These are phyloP conservation scores for Salmo trutta DNA, from an alignment of 2,797 vertebrate genomes.

Conservation along the genomic window DNA sequence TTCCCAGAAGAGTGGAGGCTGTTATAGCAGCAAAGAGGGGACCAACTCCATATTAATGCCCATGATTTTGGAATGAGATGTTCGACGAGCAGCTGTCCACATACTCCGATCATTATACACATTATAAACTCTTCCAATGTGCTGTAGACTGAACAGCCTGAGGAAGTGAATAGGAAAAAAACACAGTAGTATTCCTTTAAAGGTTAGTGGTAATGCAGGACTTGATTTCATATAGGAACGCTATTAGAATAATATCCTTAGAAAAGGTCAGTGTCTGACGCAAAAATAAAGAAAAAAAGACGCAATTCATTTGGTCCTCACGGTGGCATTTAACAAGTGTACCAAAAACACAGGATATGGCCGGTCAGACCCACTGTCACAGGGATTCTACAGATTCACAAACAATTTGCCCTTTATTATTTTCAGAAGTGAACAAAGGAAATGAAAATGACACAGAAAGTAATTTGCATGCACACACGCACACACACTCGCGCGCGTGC, in stretches of 20 bases:
- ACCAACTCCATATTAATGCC: no score
- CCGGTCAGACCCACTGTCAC: background rate
- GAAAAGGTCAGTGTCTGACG: background rate
- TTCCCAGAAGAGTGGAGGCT: no score
- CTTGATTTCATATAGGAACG: background rate
- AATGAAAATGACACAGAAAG: background rate
- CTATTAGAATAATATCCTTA: background rate
- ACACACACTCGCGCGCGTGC: background rate
- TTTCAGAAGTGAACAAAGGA: background rate
- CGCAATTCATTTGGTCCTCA: background rate
- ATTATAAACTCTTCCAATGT: background rate
- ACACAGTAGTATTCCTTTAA: background rate
- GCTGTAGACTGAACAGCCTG: background rate
- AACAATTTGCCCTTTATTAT: background rate
- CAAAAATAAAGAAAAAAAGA: background rate
- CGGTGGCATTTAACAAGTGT: background rate
- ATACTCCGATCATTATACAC: background rate
- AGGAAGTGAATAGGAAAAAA: background rate
- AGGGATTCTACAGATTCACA: background rate
- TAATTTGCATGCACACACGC: background rate
- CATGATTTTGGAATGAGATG: no score
- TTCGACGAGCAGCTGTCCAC: background rate
- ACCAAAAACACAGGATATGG: background rate
- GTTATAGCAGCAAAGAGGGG: no score
- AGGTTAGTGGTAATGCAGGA: background rate